Percentiles rank a stretch among this genome's conserved stretches.
These are phyloP conservation scores for Pterophyllum scalare DNA, from an alignment of 2,113 vertebrate genomes.

Conservation along the genomic window DNA sequence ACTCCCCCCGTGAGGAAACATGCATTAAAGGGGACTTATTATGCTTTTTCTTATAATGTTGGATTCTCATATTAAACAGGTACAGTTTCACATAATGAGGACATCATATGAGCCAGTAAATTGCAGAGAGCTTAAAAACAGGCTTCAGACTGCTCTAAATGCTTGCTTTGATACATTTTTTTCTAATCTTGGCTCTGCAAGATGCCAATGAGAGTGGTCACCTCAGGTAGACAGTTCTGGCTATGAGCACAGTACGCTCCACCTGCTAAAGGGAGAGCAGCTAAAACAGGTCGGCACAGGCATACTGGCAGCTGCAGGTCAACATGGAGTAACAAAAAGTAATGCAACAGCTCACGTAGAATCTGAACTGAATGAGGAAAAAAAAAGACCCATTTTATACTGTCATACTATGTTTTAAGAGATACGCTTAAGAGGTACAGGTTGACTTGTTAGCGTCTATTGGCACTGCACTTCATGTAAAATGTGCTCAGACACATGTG, in stretches of 20 bases:
- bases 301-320: slow-evolving; percentile 17
- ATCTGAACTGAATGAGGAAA: background rate
- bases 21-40: background rate
- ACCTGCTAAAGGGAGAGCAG: background rate
- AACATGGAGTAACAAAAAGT: slow-evolving; percentile 29
- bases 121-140: background rate
- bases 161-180: background rate
- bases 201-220: background rate
- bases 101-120: background rate
- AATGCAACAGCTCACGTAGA: slow-evolving; percentile 29
- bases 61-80: background rate
- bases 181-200: background rate
- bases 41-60: background rate
- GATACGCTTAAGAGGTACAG: slow-evolving; percentile 17
- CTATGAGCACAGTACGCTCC: background rate
- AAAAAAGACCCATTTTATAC: background rate
- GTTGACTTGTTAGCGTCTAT: slow-evolving; percentile 8
- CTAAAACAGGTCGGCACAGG: background rate
- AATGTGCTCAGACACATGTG: slow-evolving; percentile 6
- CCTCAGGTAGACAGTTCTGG: background rate
- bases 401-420: slow-evolving; percentile 18
- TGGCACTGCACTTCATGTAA: slow-evolving; percentile 15
- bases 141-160: background rate
- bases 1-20: background rate
- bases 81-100: background rate